Percentiles rank a stretch among this genome's conserved stretches.
These are phyloP conservation scores for Cricetomys ansorgei DNA, from an alignment of 2,113 vertebrate genomes.

Conservation along the genomic window DNA sequence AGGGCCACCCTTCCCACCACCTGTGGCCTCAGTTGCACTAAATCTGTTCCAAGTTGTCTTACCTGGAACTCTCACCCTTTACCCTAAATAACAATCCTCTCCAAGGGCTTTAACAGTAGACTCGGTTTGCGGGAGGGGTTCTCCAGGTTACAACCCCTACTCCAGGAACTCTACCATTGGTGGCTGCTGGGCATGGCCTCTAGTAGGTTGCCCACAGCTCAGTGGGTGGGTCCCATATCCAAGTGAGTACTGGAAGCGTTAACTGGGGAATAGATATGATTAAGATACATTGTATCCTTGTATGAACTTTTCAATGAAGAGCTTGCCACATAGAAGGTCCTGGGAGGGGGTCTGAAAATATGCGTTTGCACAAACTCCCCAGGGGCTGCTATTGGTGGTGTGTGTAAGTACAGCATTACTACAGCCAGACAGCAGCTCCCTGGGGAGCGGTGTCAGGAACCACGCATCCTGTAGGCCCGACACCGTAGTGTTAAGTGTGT, in stretches of 20 bases:
- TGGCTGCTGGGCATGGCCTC: neutral
- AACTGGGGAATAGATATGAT: neutral
- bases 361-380: neutral
- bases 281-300: neutral
- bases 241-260: no score
- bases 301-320: neutral
- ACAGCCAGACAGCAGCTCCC: neutral
- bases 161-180: neutral
- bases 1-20: neutral
- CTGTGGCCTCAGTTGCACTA: neutral
- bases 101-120: neutral
- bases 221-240: neutral
- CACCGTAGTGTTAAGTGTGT: rapidly evolving
- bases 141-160: neutral
- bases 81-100: neutral
- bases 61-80: rapidly evolving
- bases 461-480: rapidly evolving
- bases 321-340: neutral
- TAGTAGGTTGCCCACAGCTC: neutral
- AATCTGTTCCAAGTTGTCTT: rapidly evolving
- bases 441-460: rapidly evolving
- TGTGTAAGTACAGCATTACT: neutral
- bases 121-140: neutral
- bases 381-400: neutral
- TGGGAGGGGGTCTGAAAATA: neutral